phyloP scores from a whole-genome alignment of 2,888 invertebrate species.

The Hypolimnas misippus region DNA sequence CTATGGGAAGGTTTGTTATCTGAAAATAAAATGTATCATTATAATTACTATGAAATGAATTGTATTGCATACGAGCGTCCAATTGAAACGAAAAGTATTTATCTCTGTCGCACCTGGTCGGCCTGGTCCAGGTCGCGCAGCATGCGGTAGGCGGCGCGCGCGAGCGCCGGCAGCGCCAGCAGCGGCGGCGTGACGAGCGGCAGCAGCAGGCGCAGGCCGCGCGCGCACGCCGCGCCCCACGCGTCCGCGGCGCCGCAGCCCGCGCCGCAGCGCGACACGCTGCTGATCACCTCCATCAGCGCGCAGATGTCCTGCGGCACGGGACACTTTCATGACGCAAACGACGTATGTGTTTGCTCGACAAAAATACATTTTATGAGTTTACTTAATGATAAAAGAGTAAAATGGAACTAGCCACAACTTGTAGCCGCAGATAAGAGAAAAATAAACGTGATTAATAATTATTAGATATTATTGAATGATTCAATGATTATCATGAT shows the following conservation, averaged over 20 bases:
- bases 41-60: no score
- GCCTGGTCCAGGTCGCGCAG: slow-evolving; percentile 67
- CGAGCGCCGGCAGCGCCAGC: slow-evolving; percentile 67
- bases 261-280: slow-evolving; percentile 61
- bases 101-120: slow-evolving; percentile 54
- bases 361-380: no score
- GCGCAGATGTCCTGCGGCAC: slow-evolving; percentile 88
- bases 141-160: slow-evolving; percentile 71
- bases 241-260: slow-evolving; percentile 50
- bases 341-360: no score
- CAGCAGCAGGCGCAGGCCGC: slow-evolving; percentile 68
- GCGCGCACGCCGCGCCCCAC: slow-evolving; percentile 60
- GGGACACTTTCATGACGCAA: no score
- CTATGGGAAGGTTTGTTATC: slow-evolving; percentile 69
- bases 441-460: no score
- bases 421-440: no score
- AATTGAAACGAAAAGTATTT: no score
- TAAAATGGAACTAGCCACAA: no score
- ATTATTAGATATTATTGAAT: no score
- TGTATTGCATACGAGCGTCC: no score
- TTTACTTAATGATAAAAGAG: no score
- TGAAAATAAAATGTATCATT: slow-evolving; percentile 47
- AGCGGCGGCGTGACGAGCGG: slow-evolving; percentile 57
- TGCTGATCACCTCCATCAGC: slow-evolving; percentile 89
- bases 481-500: no score